Conservation (phyloP, 2,113 vertebrate species). For the Diadophis punctatus region DNA sequence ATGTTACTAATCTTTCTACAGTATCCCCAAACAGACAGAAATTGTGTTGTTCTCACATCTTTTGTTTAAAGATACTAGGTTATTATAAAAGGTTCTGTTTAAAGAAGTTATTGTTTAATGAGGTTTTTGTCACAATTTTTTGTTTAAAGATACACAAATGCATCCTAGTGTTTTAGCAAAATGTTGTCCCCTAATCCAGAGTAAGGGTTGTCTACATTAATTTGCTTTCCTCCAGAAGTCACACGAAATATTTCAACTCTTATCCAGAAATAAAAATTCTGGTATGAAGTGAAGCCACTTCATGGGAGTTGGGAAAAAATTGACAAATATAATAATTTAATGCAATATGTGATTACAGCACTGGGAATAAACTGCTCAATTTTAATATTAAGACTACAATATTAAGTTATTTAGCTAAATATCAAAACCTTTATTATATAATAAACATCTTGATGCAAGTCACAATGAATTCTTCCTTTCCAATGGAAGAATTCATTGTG, state of each 20-base stretch:
- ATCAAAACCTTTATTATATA: not conserved
- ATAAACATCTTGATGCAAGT: not conserved
- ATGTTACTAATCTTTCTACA: not conserved
- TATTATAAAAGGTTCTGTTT: too few relatives aligned
- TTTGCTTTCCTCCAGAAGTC: not conserved
- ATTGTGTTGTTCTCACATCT: not conserved
- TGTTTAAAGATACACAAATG: not conserved
- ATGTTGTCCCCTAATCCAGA: not conserved
- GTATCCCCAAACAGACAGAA: not conserved
- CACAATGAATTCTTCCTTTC: not conserved
- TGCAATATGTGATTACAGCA: not conserved
- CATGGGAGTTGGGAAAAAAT: too few relatives aligned
- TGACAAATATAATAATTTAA: not conserved
- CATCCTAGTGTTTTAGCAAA: not conserved
- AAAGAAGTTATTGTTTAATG: not conserved
- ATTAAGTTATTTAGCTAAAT: not conserved
- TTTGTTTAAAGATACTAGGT: not conserved
- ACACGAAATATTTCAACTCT: not conserved
- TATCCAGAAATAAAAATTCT: not conserved
- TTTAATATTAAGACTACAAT: not conserved
- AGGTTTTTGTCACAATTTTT: not conserved
- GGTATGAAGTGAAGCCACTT: not conserved
- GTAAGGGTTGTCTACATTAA: not conserved
- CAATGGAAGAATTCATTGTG: too few relatives aligned
- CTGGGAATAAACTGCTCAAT: not conserved